These are phyloP conservation scores for Arrhopalites spinosus DNA, from an alignment of 2,888 invertebrate genomes.

Conservation along the genomic window DNA sequence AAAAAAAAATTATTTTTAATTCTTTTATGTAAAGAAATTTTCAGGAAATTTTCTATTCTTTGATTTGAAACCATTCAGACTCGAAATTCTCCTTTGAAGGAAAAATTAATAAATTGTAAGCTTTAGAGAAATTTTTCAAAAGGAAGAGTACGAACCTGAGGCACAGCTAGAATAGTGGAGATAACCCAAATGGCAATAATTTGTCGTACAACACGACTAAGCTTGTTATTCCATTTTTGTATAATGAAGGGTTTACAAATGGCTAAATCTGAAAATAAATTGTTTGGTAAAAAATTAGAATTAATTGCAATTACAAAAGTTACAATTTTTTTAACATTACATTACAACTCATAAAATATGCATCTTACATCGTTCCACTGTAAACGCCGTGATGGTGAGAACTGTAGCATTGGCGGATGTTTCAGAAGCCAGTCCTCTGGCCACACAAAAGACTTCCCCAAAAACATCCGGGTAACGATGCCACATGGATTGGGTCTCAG, in stretches of 20 bases:
- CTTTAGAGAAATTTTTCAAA: no score
- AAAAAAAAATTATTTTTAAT: no score
- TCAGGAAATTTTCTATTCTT: no score
- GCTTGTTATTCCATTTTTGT: slow-evolving; percentile 60
- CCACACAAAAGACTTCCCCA: slow-evolving; percentile 61
- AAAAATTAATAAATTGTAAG: no score
- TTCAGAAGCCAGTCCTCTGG: slow-evolving; percentile 63
- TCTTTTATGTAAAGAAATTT: no score
- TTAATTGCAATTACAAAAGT: no score
- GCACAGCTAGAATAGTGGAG: slow-evolving; percentile 59
- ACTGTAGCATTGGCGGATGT: slow-evolving; percentile 64
- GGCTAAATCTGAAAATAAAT: slow-evolving; percentile 59
- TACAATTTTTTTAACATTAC: no score
- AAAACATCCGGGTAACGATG: slow-evolving; percentile 57
- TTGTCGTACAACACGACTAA: slow-evolving; percentile 61
- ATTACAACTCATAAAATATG: no score
- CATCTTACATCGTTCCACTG: slow-evolving; percentile 59
- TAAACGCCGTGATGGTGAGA: slow-evolving; percentile 63
- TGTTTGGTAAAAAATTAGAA: no score
- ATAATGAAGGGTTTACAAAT: slow-evolving; percentile 63
- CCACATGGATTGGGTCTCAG: slow-evolving; percentile 65
- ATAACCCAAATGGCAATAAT: slow-evolving; percentile 61
- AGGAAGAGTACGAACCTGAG: slow-evolving; percentile 79
- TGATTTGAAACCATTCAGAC: no score
- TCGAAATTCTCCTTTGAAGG: no score